Percentiles rank a stretch among this genome's conserved stretches.
phyloP scores from a whole-genome alignment of 2,888 invertebrate species.

The Sesia apiformis region DNA sequence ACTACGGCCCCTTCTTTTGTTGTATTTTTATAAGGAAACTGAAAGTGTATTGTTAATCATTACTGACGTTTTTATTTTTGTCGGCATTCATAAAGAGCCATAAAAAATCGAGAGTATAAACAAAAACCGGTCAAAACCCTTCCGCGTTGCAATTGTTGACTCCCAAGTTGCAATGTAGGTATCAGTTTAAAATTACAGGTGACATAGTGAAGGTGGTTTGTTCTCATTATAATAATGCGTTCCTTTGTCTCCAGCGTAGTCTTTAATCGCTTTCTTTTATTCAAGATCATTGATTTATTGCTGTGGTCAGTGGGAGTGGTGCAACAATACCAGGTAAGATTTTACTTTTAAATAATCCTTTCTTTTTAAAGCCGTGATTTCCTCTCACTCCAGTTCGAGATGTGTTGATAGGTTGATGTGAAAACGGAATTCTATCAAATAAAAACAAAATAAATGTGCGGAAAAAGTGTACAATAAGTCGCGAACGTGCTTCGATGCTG shows the following conservation, averaged over 20 bases:
- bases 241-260: slow-evolving; percentile 45
- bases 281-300: slow-evolving; percentile 59
- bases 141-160: slow-evolving; percentile 56
- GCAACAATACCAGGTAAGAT: slow-evolving; percentile 38
- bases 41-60: slow-evolving; percentile 62
- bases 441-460: no score
- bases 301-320: slow-evolving; percentile 28
- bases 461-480: slow-evolving; percentile 26
- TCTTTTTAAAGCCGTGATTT: no score
- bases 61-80: slow-evolving; percentile 40
- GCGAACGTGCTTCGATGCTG: slow-evolving; percentile 45
- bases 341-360: slow-evolving; percentile 13
- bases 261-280: slow-evolving; percentile 65
- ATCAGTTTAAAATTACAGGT: slow-evolving; percentile 68
- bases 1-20: slow-evolving; percentile 26
- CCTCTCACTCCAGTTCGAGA: no score
- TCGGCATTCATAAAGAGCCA: slow-evolving; percentile 41
- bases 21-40: slow-evolving; percentile 65
- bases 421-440: background rate
- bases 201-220: slow-evolving; percentile 60
- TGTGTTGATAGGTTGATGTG: no score
- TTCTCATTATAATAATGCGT: slow-evolving; percentile 56
- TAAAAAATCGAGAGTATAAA: slow-evolving; percentile 67
- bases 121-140: slow-evolving; percentile 52
- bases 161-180: slow-evolving; percentile 37